Base-by-base conservation (phyloP, 2,888 invertebrate genomes). In the Ariolimax columbianus region DNA sequence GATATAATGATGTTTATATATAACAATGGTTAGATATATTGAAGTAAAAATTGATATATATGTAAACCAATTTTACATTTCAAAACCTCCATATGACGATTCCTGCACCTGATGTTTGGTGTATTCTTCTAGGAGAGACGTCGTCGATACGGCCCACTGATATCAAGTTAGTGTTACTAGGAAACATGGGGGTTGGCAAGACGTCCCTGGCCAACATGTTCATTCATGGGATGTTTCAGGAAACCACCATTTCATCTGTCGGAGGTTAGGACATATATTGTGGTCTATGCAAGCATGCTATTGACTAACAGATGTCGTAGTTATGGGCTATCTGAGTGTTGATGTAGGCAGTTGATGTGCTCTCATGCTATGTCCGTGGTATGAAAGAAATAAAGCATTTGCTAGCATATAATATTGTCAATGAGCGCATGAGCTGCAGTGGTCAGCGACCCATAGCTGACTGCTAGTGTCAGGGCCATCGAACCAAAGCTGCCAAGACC, bases 181-280 rank as follows among this genome's bases (percentile, higher is more conserved):
- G 83, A 43, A 77, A 83, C 70, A 68, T 30, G 9, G 17, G 11
- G 1, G 83, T 77, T 0, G 83, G 83, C 47, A 83, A 83, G 40
- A 83, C 83, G 6, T 77, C 83, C 1, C 68, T 83, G 33, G 83
- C 68, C 14, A 66, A 51, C 19, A 68, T 83, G 47, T 83, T 83
- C 40, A 40, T 73, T 11, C 43, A 55, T 47, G 40, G 66, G 14
- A 1, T 59, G 11, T 82, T 82, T 63, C 59, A 73, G n/a, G 82
- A 82, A 26, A 72, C 23, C 36, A 72, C 47, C 6, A 17, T 19
- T 11, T 38, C 51, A 19, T 59, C 82, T 26, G n/a, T 68, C 9
- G 82, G 73, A 72, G 82, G 82, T 82, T 17, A 38, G 82, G 23
- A 55, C 17, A 2, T 55, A 17, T 23, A 55, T 7, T 55, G 55